Base-by-base conservation (phyloP, 2,888 invertebrate genomes). In the Zygothrica quintamaculata region DNA sequence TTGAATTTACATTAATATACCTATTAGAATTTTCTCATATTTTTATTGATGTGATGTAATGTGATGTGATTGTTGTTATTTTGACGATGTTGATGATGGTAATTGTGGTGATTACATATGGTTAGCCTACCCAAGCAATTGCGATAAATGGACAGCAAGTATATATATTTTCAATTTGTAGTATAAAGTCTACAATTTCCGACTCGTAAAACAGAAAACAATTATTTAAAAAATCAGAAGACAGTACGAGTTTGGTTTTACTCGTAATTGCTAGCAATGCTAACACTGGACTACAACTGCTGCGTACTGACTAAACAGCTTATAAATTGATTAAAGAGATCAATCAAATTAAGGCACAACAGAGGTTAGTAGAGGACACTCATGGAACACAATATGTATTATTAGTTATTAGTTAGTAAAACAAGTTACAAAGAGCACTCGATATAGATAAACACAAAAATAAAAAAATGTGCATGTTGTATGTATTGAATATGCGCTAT, bases 41-140 rank as follows among this genome's bases (percentile, higher is more conserved):
- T 52, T 22, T 48, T 53, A 6, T 40, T 29, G 25, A 52, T 15
- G n/a, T n/a, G 33, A 8, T 53, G 46, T 29, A n/a, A n/a, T n/a
- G n/a, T 29, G 29, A 9, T 29, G 46, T 57, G 56, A 51, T 43
- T 58, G 37, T 37, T 61, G 46, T 34, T 42, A 33, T 56, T 60
- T 39, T 46, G 36, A 50, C 50, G 34, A 47, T 64, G 13, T 56
- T 64, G 53, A 66, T 65, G 43, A 56, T 75, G 60, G 33, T 26
- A 33, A 11, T 8, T 29, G 12, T 22, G 37, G n/a, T n/a, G 6
- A 16, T 61, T 60, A 62, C 39, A 53, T 47, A 53, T 65, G 42
- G 58, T 61, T 55, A 71, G 85, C 87, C 87, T 88, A 87, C 89
- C 87, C 89, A 88, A 88, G 87, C 87, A 88, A 85, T 86, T 81